Percentiles rank a stretch among this genome's conserved stretches.
phyloP scores from a whole-genome alignment of 2,113 vertebrate species.

The Lonchura striata region DNA sequence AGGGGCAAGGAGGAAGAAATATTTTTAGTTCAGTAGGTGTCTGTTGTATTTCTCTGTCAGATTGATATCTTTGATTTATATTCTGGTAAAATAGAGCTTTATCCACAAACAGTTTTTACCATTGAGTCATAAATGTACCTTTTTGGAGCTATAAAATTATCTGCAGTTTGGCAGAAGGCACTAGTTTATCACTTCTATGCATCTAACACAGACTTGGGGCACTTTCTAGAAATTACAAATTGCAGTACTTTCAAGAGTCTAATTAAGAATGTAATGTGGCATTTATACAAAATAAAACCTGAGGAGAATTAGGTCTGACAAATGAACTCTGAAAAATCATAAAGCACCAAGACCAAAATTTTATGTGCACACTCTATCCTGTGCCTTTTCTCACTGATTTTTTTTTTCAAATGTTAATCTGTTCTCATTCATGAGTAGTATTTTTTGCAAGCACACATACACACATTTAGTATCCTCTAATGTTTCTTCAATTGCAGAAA shows the following conservation, averaged over 20 bases:
- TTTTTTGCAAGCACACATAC: background rate
- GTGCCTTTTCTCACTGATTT: background rate
- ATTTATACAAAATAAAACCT: background rate
- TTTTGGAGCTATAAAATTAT: conserved; percentile 32
- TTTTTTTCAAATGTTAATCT: background rate
- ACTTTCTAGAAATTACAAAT: background rate
- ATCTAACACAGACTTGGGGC: background rate
- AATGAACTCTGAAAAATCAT: background rate
- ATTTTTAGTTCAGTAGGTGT: background rate
- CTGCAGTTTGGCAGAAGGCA: background rate
- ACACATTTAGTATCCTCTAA: background rate
- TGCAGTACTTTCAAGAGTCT: background rate
- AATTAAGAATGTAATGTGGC: background rate
- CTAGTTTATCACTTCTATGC: background rate
- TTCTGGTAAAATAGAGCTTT: background rate
- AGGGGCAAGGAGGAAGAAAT: background rate
- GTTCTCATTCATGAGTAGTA: background rate
- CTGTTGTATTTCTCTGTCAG: background rate
- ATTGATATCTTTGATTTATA: conserved; percentile 28
- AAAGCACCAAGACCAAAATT: background rate
- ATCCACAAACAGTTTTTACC: background rate
- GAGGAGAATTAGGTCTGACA: background rate
- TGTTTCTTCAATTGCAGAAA: background rate
- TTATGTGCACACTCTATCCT: background rate
- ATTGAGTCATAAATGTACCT: background rate